A percentile compares a stretch with the other conserved stretches of the same genome.
Conservation (phyloP, 2,797 vertebrate genomes). For the Gobionotothen gibberifrons region DNA sequence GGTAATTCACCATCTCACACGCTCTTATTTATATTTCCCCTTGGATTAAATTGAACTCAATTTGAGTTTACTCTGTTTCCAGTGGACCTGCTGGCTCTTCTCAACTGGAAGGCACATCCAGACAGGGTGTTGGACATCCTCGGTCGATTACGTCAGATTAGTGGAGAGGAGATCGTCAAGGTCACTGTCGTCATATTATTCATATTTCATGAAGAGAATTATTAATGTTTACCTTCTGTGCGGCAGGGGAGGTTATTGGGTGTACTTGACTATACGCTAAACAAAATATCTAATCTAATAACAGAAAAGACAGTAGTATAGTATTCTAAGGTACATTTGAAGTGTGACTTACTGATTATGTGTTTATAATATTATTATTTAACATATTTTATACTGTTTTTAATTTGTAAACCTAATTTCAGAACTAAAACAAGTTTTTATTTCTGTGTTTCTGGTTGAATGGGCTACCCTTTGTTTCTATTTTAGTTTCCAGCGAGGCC, state of each 20-base stretch:
- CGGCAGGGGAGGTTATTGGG: no score
- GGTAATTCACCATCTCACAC: conserved; percentile 77
- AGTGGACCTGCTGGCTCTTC: conserved; percentile 97
- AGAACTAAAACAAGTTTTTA: conserved; percentile 22
- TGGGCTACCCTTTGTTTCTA: conserved; percentile 61
- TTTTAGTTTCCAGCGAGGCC: conserved; percentile 40
- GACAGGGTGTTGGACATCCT: conserved; percentile 97
- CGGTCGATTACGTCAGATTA: conserved; percentile 94
- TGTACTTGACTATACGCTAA: not conserved
- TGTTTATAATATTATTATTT: not conserved
- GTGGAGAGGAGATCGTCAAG: conserved; percentile 98
- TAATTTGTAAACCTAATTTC: conserved; percentile 3
- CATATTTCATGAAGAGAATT: not conserved
- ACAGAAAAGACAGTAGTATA: not conserved
- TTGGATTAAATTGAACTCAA: not conserved
- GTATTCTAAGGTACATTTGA: not conserved
- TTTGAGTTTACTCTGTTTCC: conserved; percentile 35
- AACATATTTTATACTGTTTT: not conserved
- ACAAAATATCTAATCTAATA: not conserved
- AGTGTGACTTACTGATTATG: not conserved
- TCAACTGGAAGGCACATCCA: conserved; percentile 98
- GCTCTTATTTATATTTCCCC: not conserved
- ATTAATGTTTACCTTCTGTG: not conserved
- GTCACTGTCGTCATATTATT: conserved; percentile 72
- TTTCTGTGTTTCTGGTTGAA: conserved; percentile 21